Evolutionary conservation across 2,797 vertebrate species (phyloP).

Genomic region (Yasuhikotakia modesta): DNA sequence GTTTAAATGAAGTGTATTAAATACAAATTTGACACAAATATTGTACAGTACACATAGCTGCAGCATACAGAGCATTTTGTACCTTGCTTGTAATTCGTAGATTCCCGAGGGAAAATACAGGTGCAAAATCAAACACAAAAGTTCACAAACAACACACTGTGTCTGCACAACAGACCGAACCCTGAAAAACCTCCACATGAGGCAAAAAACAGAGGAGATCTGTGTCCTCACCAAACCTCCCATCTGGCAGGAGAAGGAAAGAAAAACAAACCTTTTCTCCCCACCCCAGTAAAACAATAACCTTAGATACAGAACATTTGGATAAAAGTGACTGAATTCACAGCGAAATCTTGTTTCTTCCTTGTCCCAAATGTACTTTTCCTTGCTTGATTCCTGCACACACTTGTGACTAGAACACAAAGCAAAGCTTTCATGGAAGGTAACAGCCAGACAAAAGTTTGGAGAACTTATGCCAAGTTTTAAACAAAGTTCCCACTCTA

Average conservation of each 20-base stretch:
- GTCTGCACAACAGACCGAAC: neutral
- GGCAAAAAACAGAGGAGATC: constrained; percentile 29
- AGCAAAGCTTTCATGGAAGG: constrained; percentile 39
- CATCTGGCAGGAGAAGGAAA: constrained; percentile 44
- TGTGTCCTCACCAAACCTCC: constrained; percentile 41
- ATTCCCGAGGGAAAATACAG: neutral
- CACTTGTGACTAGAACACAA: neutral
- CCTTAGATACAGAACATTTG: constrained; percentile 34
- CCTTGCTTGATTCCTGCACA: neutral
- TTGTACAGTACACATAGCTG: neutral
- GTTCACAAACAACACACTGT: constrained; percentile 8
- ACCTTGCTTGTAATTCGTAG: too few relatives aligned
- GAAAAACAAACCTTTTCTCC: constrained; percentile 45
- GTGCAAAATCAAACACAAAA: constrained; percentile 10
- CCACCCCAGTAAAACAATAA: constrained; percentile 57
- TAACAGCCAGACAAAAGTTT: constrained; percentile 30
- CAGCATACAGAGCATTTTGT: neutral
- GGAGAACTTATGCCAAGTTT: constrained; percentile 29
- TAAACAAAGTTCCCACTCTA: constrained; percentile 21
- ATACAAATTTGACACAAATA: neutral
- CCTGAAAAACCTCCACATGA: constrained; percentile 14
- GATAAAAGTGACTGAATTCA: constrained; percentile 31
- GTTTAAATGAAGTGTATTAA: too few relatives aligned
- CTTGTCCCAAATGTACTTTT: neutral
- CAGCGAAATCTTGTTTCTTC: neutral